Conservation (phyloP, 2,797 vertebrate species). For the Chaunax sp. region DNA sequence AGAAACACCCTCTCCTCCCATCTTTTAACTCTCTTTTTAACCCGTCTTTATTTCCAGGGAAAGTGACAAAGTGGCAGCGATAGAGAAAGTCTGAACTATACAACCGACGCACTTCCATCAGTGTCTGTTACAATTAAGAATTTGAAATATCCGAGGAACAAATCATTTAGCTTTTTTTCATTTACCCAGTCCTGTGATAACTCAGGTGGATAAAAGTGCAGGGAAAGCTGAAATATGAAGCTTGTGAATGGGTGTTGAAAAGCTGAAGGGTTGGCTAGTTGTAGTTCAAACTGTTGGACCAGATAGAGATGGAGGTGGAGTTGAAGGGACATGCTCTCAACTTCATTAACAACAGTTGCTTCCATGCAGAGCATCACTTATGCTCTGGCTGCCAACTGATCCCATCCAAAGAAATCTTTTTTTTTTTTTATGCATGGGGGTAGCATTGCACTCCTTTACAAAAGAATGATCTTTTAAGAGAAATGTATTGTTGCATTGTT, state of each 20-base stretch:
- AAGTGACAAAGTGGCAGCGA: slow-evolving; percentile 33
- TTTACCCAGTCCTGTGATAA: neutral
- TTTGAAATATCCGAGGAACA: neutral
- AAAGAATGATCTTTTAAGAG: too few relatives aligned
- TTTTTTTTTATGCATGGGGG: too few relatives aligned
- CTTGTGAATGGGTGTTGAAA: neutral
- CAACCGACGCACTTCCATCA: slow-evolving; percentile 10
- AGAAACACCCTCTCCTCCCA: slow-evolving; percentile 49
- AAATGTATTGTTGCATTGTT: too few relatives aligned
- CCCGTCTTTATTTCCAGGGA: slow-evolving; percentile 53
- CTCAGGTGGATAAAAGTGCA: slow-evolving; percentile 18
- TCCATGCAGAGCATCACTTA: slow-evolving; percentile 35
- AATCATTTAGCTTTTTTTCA: slow-evolving; percentile 30
- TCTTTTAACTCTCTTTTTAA: slow-evolving; percentile 59
- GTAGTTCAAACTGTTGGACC: slow-evolving; percentile 37
- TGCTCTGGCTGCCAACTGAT: slow-evolving; percentile 24
- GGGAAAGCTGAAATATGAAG: slow-evolving; percentile 29
- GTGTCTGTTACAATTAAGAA: slow-evolving; percentile 46
- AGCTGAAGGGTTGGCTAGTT: neutral
- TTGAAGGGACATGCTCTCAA: slow-evolving; percentile 28
- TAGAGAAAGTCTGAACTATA: slow-evolving; percentile 21
- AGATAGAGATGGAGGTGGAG: slow-evolving; percentile 34
- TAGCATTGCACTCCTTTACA: too few relatives aligned
- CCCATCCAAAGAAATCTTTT: slow-evolving; percentile 5
- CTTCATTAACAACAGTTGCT: slow-evolving; percentile 12